Conservation (phyloP, 2,888 invertebrate species). For the Phyto melanocephala region DNA sequence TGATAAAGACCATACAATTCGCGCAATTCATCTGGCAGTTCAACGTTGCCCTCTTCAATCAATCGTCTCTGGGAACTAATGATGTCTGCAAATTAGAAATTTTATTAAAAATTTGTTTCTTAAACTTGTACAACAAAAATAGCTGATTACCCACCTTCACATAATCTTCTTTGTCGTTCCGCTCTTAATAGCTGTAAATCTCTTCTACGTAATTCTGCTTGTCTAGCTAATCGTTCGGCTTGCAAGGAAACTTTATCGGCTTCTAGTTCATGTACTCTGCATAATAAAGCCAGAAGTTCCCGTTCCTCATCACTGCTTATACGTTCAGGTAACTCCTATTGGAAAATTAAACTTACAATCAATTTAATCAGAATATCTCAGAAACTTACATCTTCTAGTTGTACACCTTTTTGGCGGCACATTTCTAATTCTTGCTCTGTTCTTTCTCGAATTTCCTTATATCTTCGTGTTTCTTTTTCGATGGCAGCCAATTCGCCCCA, state of each 20-base stretch:
- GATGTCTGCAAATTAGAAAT: slow-evolving; percentile 82
- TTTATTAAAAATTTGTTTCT: not conserved
- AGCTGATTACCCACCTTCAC: slow-evolving; percentile 80
- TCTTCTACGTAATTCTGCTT: slow-evolving; percentile 90
- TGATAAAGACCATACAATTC: slow-evolving; percentile 91
- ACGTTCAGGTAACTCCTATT: slow-evolving; percentile 88
- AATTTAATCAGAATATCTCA: not conserved
- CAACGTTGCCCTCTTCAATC: slow-evolving; percentile 88
- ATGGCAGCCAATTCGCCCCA: slow-evolving; percentile 91
- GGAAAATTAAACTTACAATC: not conserved
- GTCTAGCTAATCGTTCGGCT: slow-evolving; percentile 90
- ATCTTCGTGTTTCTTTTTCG: slow-evolving; percentile 90
- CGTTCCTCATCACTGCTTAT: slow-evolving; percentile 93
- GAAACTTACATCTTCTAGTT: slow-evolving; percentile 88
- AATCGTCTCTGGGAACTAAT: slow-evolving; percentile 92
- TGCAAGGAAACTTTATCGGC: slow-evolving; percentile 93
- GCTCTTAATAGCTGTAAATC: slow-evolving; percentile 90
- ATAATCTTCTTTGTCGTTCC: slow-evolving; percentile 90
- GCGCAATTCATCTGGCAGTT: slow-evolving; percentile 86
- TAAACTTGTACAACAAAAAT: not conserved
- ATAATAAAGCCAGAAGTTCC: slow-evolving; percentile 90
- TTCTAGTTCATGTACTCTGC: slow-evolving; percentile 95
- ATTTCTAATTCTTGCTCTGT: slow-evolving; percentile 90
- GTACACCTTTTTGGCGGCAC: slow-evolving; percentile 87
- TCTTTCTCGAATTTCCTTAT: slow-evolving; percentile 86